Evolutionary conservation across 2,113 vertebrate species (phyloP).

Genomic region (Recurvirostra avosetta): DNA sequence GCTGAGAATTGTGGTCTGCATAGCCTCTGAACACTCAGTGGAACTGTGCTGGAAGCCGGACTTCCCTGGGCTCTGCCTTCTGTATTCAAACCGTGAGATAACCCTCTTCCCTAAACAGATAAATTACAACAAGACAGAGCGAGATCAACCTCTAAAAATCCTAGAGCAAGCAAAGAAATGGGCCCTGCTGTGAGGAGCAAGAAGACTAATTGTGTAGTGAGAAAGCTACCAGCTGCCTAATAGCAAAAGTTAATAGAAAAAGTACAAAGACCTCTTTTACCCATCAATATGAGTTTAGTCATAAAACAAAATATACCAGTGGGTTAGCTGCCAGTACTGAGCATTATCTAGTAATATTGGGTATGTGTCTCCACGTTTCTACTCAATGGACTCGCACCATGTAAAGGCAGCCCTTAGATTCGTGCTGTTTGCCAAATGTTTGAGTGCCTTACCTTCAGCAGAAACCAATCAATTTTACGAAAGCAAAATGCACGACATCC

Average conservation of each 20-base stretch:
- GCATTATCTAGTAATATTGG: neutral
- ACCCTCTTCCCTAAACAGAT: neutral
- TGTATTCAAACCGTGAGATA: neutral
- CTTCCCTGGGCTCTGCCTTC: neutral
- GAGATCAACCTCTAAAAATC: neutral
- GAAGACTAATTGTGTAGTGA: neutral
- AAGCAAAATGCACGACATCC: neutral
- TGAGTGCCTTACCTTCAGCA: neutral
- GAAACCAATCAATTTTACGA: neutral
- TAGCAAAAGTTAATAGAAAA: slow-evolving; percentile 20
- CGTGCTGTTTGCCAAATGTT: neutral
- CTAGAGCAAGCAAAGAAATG: neutral
- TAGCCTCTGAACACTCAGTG: neutral
- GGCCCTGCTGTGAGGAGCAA: neutral
- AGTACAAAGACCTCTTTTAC: neutral
- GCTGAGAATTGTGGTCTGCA: neutral
- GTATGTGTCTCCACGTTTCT: neutral
- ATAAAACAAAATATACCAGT: neutral
- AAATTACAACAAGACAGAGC: neutral
- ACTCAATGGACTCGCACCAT: neutral
- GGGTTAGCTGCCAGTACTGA: neutral
- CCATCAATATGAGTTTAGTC: neutral
- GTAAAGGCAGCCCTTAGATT: neutral
- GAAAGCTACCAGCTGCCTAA: neutral
- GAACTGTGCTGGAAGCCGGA: neutral